A percentile compares a stretch with the other conserved stretches of the same genome.
Conservation (phyloP, 2,113 vertebrate species). For the Passer domesticus region DNA sequence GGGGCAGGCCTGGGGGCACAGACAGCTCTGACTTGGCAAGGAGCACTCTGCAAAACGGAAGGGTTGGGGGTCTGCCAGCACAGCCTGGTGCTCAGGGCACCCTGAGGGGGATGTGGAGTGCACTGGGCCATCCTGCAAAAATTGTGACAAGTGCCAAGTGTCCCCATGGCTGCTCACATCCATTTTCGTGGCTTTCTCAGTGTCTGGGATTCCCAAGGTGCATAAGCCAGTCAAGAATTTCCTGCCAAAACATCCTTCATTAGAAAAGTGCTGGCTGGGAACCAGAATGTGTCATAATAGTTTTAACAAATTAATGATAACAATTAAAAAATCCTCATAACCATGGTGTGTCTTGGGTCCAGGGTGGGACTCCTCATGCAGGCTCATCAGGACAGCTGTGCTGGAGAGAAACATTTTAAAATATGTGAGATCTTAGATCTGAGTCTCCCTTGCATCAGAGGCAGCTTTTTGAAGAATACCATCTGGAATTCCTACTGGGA, state of each 20-base stretch:
- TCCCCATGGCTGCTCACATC: not conserved
- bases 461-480: not conserved
- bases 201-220: not conserved
- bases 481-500: not conserved
- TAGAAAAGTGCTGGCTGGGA: not conserved
- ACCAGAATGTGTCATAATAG: not conserved
- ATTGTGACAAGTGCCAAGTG: not conserved
- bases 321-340: not conserved
- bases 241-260: not conserved
- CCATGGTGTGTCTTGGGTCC: not conserved
- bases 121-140: not conserved
- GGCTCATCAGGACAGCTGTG: not conserved
- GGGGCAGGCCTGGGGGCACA: not conserved
- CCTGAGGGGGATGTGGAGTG: rapidly evolving
- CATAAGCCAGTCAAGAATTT: not conserved
- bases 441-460: not conserved
- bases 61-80: not conserved
- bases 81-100: rapidly evolving
- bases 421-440: not conserved
- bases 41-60: not conserved
- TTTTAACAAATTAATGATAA: constrained; percentile 25
- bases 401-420: not conserved
- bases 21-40: not conserved
- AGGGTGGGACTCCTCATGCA: not conserved
- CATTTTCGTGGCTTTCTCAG: constrained; percentile 1